Base-by-base conservation (phyloP, 2,888 invertebrate genomes). In the Drosophila mettleri region DNA sequence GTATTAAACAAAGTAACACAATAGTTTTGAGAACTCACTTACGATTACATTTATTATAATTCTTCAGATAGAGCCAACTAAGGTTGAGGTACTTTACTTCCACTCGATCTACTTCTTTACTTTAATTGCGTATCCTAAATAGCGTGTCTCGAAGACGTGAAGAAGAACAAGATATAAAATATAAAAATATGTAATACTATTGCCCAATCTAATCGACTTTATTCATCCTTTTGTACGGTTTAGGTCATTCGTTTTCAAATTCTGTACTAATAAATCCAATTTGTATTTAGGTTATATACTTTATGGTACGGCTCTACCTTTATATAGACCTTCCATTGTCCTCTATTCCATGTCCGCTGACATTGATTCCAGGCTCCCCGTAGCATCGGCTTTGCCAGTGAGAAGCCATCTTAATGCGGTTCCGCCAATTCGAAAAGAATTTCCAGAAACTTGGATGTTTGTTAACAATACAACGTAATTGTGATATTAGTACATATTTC, bases 401-500 rank as follows among this genome's bases (percentile, higher is more conserved):
- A 16, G 6, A 51, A 12, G 18, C 12, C 29, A 14, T 18, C 27
- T 27, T 18, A 18, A 16, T 38, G 29, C 1, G 16, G 12, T 9
- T 31, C 29, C 39, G 7, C 3, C 34, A 49, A 45, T 10, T 68
- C 93, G 95, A 87, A 93, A 93, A 91, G 91, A 93, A 89, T 95
- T 95, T 90, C 94, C 95, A 60, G 95, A 95, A 93, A 95, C 95
- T 64, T 95, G 95, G 95, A 93, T 95, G 80, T 95, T 94, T 94
- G 92, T 93, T 82, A 53, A 63, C 33, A 60, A 39, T 8, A 16
- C 22, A 36, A 71, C 33, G 69, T 66, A 76, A 65, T 34, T 66
- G n/a, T 10, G 12, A 18, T 39, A 16, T 7, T 49, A 20, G 1
- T 36, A 24, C 33, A 24, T 20, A 14, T 9, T n/a, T 20, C n/a